Evolutionary conservation across 1,140 invertebrate species (phyloP), one percentile per base, ranked within the genome.

Genomic region (Ips typographus): DNA sequence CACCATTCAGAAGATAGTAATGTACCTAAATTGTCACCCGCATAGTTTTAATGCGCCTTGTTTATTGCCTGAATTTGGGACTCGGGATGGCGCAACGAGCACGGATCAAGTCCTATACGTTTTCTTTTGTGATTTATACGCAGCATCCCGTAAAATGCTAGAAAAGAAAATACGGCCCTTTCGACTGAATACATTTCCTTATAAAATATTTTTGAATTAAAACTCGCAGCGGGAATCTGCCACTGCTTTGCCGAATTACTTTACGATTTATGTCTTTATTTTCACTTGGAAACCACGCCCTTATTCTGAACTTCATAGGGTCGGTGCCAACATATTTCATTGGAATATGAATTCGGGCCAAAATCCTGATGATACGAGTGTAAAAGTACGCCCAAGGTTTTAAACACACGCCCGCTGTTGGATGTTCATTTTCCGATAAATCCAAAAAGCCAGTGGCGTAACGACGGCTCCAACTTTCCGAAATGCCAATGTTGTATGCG

Each of bases 181-280:
- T 55, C 51, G 43, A 42, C 62, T 52, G 49, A 64, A 64, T 64
- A 55, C 47, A 43, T 64, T 64, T 64, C 51, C 51, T 40, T 41
- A 22, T 22, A 22, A 22, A 22, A 22, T 22, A 53, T 64, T 64
- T 55, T 64, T 53, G 49, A 64, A 64, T 64, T 64, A 64, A 64
- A 64, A 64, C 62, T 55, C 62, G 62, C 62, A 64, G 62, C 62
- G 40, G 62, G 62, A 39, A n/a, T 64, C 51, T 64, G 62, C 41
- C 43, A 55, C 58, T 60, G 58, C 58, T 22, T 64, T 55, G 40
- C 51, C 51, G 55, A 65, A 56, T 65, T 65, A 57, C 64, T 65
- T 56, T 56, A 65, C 64, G 64, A 57, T 57, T 65, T 57, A 65
- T 65, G 64, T 65, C 53, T 65, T 58, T 64, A 64, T 64, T 64